phyloP scores from a whole-genome alignment of 2,888 invertebrate genomes.

The Drosophila fulvimacula region DNA sequence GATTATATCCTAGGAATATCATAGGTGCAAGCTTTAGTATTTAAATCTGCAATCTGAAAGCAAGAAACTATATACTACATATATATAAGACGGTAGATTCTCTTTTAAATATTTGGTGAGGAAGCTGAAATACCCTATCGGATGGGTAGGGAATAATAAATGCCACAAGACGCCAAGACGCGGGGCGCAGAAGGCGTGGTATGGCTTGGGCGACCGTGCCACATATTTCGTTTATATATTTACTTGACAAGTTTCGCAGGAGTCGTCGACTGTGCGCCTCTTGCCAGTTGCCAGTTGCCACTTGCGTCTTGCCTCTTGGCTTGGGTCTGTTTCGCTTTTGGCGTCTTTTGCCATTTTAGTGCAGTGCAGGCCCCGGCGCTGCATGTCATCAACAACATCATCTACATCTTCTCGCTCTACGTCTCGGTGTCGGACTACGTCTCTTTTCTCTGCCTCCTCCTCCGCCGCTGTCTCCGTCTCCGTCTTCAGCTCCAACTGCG shows the following conservation, averaged over 20 bases:
- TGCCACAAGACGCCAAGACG: constrained; percentile 29
- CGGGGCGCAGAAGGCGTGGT: constrained; percentile 2
- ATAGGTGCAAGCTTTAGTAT: background rate
- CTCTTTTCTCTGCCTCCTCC: constrained; percentile 8
- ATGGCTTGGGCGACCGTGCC: constrained; percentile 57
- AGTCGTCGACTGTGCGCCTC: constrained; percentile 18
- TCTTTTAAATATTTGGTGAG: background rate
- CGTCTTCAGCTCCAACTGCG: constrained; percentile 16
- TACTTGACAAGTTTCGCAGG: constrained; percentile 76
- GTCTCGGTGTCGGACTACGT: constrained; percentile 13
- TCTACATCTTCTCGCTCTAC: constrained; percentile 21
- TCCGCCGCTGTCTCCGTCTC: constrained; percentile 2
- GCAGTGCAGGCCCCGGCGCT: constrained; percentile 65
- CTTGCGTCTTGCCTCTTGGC: constrained; percentile 17
- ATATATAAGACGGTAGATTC: no score
- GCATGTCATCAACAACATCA: constrained; percentile 77
- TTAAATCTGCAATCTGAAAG: background rate
- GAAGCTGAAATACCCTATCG: constrained; percentile 2
- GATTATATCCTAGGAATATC: background rate
- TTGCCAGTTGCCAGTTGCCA: constrained; percentile 2
- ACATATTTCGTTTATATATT: constrained; percentile 75
- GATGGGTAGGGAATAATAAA: constrained; percentile 40
- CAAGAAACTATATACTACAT: background rate
- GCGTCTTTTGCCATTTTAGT: constrained; percentile 62
- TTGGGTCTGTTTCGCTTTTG: constrained; percentile 15